A percentile compares a stretch with the other conserved stretches of the same genome.
Evolutionary conservation across 2,888 invertebrate genomes (phyloP).

Genomic region (Chymomyza procnemis): DNA sequence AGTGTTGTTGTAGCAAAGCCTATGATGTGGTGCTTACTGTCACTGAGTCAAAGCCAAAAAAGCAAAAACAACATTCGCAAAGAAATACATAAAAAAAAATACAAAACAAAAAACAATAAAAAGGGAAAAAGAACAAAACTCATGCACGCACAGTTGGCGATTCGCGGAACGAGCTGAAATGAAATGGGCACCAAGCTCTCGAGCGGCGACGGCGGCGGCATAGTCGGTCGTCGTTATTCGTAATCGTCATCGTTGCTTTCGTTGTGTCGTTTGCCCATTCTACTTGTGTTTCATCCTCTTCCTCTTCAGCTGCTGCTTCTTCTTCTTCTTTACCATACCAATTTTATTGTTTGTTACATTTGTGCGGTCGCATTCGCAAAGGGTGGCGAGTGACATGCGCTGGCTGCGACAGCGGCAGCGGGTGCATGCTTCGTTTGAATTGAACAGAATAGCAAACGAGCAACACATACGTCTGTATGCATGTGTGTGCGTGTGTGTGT

Average conservation of each 20-base stretch:
- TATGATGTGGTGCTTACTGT: slow-evolving; percentile 6
- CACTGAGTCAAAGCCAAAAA: slow-evolving; percentile 39
- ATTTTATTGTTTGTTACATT: slow-evolving; percentile 48
- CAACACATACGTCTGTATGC: background rate
- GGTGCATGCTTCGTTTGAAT: slow-evolving; percentile 1
- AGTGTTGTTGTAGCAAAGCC: background rate
- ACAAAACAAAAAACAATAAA: too few species aligned
- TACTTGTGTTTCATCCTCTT: slow-evolving; percentile 23
- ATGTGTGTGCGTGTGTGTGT: too few species aligned
- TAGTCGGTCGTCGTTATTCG: background rate
- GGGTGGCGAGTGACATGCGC: slow-evolving; percentile 1
- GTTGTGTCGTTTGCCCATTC: slow-evolving; percentile 5
- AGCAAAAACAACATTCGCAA: slow-evolving; percentile 24
- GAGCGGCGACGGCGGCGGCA: too few species aligned
- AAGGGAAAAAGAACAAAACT: slow-evolving; percentile 26
- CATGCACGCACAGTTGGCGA: slow-evolving; percentile 19
- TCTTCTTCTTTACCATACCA: slow-evolving; percentile 24
- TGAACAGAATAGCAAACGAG: background rate
- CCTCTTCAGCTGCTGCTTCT: too few species aligned
- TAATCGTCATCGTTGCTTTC: background rate
- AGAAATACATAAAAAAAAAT: slow-evolving; percentile 19
- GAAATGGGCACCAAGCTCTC: slow-evolving; percentile 44
- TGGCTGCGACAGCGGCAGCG: background rate
- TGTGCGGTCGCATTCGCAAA: slow-evolving; percentile 29
- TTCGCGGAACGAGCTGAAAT: slow-evolving; percentile 60